Evolutionary conservation across 2,113 vertebrate species (phyloP).

Genomic region (Oncorhynchus nerka): DNA sequence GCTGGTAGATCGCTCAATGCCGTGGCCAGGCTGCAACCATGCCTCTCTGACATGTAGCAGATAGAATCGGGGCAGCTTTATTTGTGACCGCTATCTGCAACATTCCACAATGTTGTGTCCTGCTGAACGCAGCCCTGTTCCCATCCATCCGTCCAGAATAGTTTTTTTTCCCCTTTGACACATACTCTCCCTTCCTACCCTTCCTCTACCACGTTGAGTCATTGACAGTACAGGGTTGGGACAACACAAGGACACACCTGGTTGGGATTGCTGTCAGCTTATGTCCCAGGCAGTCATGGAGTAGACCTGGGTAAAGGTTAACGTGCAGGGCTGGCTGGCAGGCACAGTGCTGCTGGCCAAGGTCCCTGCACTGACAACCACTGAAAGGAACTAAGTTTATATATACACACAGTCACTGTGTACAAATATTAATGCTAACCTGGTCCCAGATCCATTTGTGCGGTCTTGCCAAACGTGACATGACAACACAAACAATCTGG

Average conservation of each 20-base stretch:
- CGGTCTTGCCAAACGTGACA: background rate
- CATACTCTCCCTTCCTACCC: background rate
- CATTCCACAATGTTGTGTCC: no score
- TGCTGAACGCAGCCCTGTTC: no score
- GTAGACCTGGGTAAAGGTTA: constrained; percentile 37
- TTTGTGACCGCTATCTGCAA: background rate
- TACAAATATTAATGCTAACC: no score
- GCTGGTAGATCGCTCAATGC: no score
- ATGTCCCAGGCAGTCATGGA: constrained; percentile 2
- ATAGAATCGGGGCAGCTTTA: no score
- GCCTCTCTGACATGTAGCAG: no score
- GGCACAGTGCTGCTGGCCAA: background rate
- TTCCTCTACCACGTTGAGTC: background rate
- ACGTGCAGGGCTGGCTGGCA: background rate
- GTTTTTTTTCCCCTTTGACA: background rate
- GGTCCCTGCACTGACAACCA: background rate
- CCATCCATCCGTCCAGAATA: background rate
- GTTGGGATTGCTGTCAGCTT: constrained; percentile 16
- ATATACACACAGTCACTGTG: no score
- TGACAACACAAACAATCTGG: no score
- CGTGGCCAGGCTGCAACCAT: no score
- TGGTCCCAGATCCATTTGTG: background rate
- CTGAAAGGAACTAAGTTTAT: no score
- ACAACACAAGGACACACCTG: constrained; percentile 28
- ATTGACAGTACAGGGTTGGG: background rate